These are phyloP conservation scores for Cylindroiulus punctatus DNA, from an alignment of 2,888 invertebrate genomes.

Conservation along the genomic window DNA sequence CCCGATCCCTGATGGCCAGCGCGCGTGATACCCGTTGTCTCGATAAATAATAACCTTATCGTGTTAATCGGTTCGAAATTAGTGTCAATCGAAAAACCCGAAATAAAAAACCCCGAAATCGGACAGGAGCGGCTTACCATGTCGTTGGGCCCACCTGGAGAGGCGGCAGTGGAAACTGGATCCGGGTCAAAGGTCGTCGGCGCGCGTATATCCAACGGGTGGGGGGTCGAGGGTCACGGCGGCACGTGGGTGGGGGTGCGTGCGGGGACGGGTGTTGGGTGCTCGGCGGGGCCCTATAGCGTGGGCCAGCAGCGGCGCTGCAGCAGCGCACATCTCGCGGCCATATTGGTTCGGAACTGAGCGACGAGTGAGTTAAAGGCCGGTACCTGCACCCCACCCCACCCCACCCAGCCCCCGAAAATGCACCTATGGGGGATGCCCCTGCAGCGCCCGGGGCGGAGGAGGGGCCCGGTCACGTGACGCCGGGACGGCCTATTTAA, in stretches of 20 bases:
- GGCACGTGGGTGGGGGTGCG: not conserved
- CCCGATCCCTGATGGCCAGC: no score
- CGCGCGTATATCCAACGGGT: slow-evolving; percentile 2
- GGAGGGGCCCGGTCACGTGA: slow-evolving; percentile 15
- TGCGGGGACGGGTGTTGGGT: not conserved
- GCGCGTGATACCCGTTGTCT: not conserved
- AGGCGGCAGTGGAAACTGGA: not conserved
- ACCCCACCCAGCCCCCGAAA: not conserved
- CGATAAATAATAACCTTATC: slow-evolving; percentile 5
- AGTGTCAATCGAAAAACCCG: not conserved
- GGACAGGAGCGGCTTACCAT: not conserved
- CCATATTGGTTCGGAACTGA: not conserved
- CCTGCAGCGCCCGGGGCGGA: slow-evolving; percentile 6
- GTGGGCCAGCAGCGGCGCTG: not conserved
- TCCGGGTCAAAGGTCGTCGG: slow-evolving; percentile 15
- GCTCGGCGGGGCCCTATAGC: not conserved
- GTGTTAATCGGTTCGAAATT: not conserved
- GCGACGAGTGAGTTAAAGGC: slow-evolving; percentile 2
- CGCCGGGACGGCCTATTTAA: slow-evolving; percentile 32
- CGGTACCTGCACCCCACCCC: not conserved
- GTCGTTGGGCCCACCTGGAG: not conserved
- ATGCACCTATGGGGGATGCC: slow-evolving; percentile 27
- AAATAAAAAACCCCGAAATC: no score
- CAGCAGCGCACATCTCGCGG: not conserved
- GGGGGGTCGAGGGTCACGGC: not conserved